Conservation (phyloP, 1,140 invertebrate species). For the Scaptomyza hsui region DNA sequence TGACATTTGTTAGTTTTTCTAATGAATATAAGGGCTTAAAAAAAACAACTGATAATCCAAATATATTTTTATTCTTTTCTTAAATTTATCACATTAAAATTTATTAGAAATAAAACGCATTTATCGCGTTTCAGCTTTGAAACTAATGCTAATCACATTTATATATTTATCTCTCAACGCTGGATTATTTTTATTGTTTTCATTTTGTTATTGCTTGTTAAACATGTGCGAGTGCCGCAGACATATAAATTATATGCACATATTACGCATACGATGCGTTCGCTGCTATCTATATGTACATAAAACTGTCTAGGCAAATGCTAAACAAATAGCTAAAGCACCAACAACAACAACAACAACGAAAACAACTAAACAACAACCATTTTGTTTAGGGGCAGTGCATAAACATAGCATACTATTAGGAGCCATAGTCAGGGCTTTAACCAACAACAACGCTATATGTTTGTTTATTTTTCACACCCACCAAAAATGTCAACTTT, state of each 20-base stretch:
- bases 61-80: too few species aligned
- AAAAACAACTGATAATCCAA: too few species aligned
- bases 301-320: conserved; percentile 74
- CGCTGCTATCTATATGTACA: conserved; percentile 50
- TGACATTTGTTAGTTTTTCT: background rate
- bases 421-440: conserved; percentile 18
- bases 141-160: conserved; percentile 61
- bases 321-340: conserved; percentile 65
- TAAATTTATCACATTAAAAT: too few species aligned
- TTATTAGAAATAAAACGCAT: too few species aligned
- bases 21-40: background rate
- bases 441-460: conserved; percentile 50
- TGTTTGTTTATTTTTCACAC: conserved; percentile 72
- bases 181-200: conserved; percentile 40
- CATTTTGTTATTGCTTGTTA: conserved; percentile 50
- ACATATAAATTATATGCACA: conserved; percentile 68
- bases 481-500: conserved; percentile 6
- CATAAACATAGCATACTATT: conserved; percentile 68
- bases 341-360: conserved; percentile 1
- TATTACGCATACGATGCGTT: conserved; percentile 46
- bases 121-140: background rate
- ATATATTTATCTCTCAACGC: conserved; percentile 36
- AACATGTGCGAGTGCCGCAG: conserved; percentile 39
- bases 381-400: conserved; percentile 42
- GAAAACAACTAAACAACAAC: conserved; percentile 1